A percentile compares a stretch with the other conserved stretches of the same genome.
phyloP scores from a whole-genome alignment of 1,140 invertebrate genomes.

The Meloidogyne hapla region DNA sequence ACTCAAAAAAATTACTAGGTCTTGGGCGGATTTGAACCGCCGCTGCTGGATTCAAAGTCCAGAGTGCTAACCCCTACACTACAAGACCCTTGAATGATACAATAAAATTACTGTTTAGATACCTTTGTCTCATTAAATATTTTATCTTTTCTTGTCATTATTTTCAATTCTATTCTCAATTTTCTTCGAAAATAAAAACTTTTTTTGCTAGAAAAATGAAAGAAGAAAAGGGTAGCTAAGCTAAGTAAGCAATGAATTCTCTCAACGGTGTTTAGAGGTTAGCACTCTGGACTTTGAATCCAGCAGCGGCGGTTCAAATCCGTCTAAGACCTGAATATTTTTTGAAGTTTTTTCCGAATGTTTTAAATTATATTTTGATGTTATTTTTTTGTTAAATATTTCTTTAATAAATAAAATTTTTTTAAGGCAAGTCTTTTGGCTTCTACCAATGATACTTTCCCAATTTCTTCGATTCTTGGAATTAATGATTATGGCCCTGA shows the following conservation, averaged over 20 bases:
- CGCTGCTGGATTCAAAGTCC: slow-evolving; percentile 34
- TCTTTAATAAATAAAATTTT: background rate
- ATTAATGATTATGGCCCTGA: slow-evolving; percentile 32
- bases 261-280: slow-evolving; percentile 27
- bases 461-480: slow-evolving; percentile 27
- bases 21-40: slow-evolving; percentile 31
- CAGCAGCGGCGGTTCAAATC: slow-evolving; percentile 31
- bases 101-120: background rate
- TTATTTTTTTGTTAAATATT: background rate
- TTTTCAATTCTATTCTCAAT: background rate
- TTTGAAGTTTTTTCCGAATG: background rate
- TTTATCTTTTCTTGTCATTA: background rate
- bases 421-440: slow-evolving; percentile 26
- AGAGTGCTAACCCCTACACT: slow-evolving; percentile 33
- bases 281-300: slow-evolving; percentile 33
- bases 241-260: background rate
- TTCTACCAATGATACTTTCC: slow-evolving; percentile 11
- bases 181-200: too few species aligned
- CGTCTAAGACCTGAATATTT: slow-evolving; percentile 26
- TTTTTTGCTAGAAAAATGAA: too few species aligned
- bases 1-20: slow-evolving; percentile 18
- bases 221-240: background rate
- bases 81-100: slow-evolving; percentile 1
- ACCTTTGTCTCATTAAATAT: background rate
- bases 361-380: background rate